Evolutionary conservation across 2,888 invertebrate species (phyloP).

Genomic region (Nasonovia ribisnigri): DNA sequence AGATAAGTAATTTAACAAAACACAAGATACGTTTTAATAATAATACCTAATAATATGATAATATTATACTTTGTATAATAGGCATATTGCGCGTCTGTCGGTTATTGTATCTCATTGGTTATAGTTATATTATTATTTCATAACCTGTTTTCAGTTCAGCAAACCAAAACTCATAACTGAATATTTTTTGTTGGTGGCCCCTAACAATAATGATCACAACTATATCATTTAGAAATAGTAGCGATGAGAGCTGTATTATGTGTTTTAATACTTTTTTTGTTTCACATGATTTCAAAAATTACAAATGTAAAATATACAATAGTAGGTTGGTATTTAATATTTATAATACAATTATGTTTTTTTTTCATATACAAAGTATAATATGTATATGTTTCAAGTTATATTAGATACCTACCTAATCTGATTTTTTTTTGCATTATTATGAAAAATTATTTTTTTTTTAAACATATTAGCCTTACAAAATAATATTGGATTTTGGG

Average conservation of each 20-base stretch:
- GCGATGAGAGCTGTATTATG: background rate
- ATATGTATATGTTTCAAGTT: background rate
- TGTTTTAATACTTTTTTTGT: background rate
- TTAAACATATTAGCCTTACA: background rate
- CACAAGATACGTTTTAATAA: background rate
- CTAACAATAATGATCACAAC: background rate
- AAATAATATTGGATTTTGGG: background rate
- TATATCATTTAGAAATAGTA: background rate
- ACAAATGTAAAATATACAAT: background rate
- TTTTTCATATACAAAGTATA: too few species aligned
- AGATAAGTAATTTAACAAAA: constrained; percentile 16
- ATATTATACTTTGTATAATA: constrained; percentile 6
- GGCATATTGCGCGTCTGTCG: constrained; percentile 1
- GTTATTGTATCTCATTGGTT: background rate
- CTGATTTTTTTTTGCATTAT: background rate
- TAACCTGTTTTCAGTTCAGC: constrained; percentile 43
- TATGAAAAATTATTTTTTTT: background rate
- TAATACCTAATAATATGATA: background rate
- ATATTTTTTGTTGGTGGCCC: constrained; percentile 47
- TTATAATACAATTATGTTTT: too few species aligned
- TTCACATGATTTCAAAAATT: background rate
- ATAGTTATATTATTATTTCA: background rate
- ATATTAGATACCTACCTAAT: background rate
- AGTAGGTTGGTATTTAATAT: too few species aligned
- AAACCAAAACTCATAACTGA: constrained; percentile 51